Conservation (phyloP, 2,888 invertebrate genomes). For the Scaptomyza parva region DNA sequence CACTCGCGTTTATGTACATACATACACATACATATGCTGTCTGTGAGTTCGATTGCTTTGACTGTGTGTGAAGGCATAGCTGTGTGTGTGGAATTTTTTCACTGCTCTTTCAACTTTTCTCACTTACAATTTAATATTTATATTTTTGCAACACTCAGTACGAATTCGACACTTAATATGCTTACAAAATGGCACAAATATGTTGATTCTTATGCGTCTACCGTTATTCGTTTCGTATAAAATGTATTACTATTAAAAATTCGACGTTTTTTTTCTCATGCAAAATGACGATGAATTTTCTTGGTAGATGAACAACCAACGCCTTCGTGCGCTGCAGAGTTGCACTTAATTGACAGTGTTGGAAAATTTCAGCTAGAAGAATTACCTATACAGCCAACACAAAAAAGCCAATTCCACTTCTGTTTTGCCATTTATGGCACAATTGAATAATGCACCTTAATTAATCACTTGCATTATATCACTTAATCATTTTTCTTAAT, state of each 20-base stretch:
- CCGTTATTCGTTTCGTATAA: conserved; percentile 68
- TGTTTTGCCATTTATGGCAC: neutral
- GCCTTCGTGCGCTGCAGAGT: conserved; percentile 69
- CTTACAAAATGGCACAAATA: conserved; percentile 76
- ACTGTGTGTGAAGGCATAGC: conserved; percentile 51
- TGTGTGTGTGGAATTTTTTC: conserved; percentile 80
- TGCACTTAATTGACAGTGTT: conserved; percentile 43
- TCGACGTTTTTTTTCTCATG: conserved; percentile 77
- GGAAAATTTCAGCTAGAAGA: conserved; percentile 9
- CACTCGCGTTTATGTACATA: conserved; percentile 60
- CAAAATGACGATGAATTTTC: conserved; percentile 82
- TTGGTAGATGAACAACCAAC: conserved; percentile 76
- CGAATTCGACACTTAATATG: conserved; percentile 67
- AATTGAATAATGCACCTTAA: neutral
- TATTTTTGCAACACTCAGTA: conserved; percentile 61
- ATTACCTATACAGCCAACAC: conserved; percentile 9
- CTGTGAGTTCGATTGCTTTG: conserved; percentile 52
- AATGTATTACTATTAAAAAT: conserved; percentile 71
- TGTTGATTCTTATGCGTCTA: conserved; percentile 69
- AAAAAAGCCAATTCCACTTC: neutral
- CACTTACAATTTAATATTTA: conserved; percentile 75
- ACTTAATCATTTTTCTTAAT: neutral
- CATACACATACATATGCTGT: conserved; percentile 39
- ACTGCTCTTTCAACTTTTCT: conserved; percentile 68
- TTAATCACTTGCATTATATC: neutral